phyloP scores from a whole-genome alignment of 2,888 invertebrate genomes.

The Ormyrus thymus region DNA sequence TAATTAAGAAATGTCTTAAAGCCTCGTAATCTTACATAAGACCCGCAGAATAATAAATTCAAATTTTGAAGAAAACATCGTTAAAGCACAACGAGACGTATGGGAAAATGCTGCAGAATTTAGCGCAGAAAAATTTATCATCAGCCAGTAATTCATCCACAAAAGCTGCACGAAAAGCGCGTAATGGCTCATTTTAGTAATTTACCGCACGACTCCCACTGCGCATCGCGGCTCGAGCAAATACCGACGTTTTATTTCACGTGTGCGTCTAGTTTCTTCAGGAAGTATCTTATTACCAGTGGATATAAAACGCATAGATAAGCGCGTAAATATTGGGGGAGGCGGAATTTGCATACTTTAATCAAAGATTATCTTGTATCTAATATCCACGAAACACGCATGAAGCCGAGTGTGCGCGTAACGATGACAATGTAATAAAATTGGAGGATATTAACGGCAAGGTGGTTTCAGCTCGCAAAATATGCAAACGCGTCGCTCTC shows the following conservation, averaged over 20 bases:
- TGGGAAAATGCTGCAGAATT: background rate
- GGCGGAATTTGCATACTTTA: slow-evolving; percentile 30
- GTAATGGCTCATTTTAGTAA: background rate
- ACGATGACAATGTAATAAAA: slow-evolving; percentile 42
- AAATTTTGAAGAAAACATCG: too few relatives aligned
- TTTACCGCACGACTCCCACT: background rate
- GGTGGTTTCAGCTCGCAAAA: background rate
- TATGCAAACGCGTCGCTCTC: slow-evolving; percentile 8
- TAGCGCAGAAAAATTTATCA: background rate
- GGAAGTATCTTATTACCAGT: slow-evolving; percentile 19
- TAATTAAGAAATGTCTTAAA: too few relatives aligned
- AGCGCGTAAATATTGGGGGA: slow-evolving; percentile 26
- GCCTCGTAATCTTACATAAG: too few relatives aligned
- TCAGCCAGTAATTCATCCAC: background rate
- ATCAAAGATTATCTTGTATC: slow-evolving; percentile 35
- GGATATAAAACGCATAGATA: background rate
- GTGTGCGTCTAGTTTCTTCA: background rate
- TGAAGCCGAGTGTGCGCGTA: background rate
- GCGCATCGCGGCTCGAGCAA: background rate
- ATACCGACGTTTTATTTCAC: background rate
- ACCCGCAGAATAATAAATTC: too few relatives aligned
- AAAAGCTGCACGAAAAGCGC: background rate
- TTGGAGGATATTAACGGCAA: slow-evolving; percentile 18
- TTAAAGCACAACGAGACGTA: background rate
- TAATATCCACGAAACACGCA: slow-evolving; percentile 22